Conservation (phyloP, 1,140 invertebrate genomes). For the Metaphire vulgaris region DNA sequence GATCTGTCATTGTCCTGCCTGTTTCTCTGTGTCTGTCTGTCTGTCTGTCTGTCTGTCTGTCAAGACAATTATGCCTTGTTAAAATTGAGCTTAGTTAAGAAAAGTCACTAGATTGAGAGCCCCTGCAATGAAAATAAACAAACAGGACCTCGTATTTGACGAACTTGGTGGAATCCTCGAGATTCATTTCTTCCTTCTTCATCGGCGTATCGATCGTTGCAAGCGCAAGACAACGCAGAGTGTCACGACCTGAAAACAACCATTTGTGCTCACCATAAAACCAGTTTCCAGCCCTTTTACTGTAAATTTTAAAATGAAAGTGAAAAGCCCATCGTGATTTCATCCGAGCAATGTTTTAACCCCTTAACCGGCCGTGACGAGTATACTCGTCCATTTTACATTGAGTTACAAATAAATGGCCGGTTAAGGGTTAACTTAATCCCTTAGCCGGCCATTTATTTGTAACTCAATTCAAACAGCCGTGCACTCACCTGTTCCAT, state of each 20-base stretch:
- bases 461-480: not conserved
- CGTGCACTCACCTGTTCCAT: slow-evolving; percentile 74
- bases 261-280: slow-evolving; percentile 53
- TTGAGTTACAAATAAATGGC: too few species aligned
- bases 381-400: too few species aligned
- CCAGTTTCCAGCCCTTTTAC: not conserved
- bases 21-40: too few species aligned
- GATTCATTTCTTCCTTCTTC: slow-evolving; percentile 77
- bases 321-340: not conserved
- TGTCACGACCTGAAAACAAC: too few species aligned
- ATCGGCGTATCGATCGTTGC: slow-evolving; percentile 91
- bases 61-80: too few species aligned
- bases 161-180: slow-evolving; percentile 87
- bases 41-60: too few species aligned
- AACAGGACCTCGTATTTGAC: slow-evolving; percentile 10
- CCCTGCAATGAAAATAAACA: not conserved
- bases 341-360: not conserved
- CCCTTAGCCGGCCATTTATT: too few species aligned
- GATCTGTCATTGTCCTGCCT: too few species aligned
- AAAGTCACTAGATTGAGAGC: too few species aligned
- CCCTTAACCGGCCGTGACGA: too few species aligned
- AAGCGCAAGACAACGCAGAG: slow-evolving; percentile 92
- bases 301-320: not conserved
- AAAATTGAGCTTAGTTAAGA: too few species aligned
- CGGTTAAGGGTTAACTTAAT: too few species aligned